These are phyloP conservation scores for Zhuqinia jingwanae DNA, from an alignment of 2,888 invertebrate species.

Conservation along the genomic window DNA sequence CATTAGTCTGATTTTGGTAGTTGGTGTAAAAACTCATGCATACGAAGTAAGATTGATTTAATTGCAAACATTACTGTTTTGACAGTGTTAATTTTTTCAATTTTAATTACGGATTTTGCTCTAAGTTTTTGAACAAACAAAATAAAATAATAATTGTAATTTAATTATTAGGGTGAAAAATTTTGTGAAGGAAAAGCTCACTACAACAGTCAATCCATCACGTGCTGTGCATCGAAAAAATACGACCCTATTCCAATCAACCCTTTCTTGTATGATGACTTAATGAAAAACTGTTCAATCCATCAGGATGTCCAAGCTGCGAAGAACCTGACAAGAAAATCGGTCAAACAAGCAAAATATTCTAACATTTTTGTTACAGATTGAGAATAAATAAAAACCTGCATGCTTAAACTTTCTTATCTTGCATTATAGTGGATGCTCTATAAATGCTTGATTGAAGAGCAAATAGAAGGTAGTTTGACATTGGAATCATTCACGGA, in stretches of 20 bases:
- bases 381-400: no score
- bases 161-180: constrained; percentile 13
- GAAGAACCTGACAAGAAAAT: constrained; percentile 16
- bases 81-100: no score
- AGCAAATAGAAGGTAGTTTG: not conserved
- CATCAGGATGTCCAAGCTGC: not conserved
- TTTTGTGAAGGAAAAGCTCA: constrained; percentile 24
- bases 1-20: no score
- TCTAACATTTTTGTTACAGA: not conserved
- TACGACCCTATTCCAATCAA: not conserved
- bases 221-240: constrained; percentile 30
- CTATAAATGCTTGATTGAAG: constrained; percentile 35
- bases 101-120: no score
- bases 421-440: constrained; percentile 55
- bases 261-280: not conserved
- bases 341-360: constrained; percentile 20
- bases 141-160: no score
- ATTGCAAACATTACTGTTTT: no score
- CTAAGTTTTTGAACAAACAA: no score
- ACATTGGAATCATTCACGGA: not conserved
- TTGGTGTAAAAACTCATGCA: no score
- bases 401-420: not conserved
- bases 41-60: no score
- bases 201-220: constrained; percentile 14
- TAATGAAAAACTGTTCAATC: constrained; percentile 32